phyloP scores from a whole-genome alignment of 1,140 invertebrate species.

The Aphaenogaster ashmeadi region DNA sequence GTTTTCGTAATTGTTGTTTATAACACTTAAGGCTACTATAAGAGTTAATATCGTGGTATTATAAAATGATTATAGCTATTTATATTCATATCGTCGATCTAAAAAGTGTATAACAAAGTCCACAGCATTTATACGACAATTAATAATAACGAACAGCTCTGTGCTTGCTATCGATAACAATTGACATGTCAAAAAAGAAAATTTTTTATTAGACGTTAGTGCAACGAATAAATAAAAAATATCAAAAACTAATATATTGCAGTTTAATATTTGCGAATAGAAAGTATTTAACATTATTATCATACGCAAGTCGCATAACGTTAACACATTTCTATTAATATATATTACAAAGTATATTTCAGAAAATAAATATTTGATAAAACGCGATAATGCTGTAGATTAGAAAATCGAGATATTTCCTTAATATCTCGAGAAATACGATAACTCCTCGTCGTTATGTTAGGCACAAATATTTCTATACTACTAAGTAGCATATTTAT shows the following conservation, averaged over 20 bases:
- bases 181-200: conserved; percentile 11
- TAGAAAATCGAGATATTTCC: conserved; percentile 30
- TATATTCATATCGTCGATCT: conserved; percentile 28
- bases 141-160: conserved; percentile 12
- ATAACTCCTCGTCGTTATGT: conserved; percentile 5
- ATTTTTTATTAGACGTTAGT: conserved; percentile 5
- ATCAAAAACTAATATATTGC: not conserved
- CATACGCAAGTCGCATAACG: not conserved
- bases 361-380: conserved; percentile 25
- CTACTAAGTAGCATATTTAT: conserved; percentile 47
- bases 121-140: conserved; percentile 39
- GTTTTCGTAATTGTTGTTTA: conserved; percentile 25
- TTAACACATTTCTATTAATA: conserved; percentile 7
- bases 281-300: conserved; percentile 18
- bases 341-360: conserved; percentile 21
- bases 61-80: conserved; percentile 27
- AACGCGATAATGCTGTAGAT: conserved; percentile 10
- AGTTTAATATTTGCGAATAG: not conserved
- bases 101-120: conserved; percentile 44
- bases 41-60: conserved; percentile 41
- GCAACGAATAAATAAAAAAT: conserved; percentile 33
- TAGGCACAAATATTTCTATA: conserved; percentile 62
- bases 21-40: conserved; percentile 50
- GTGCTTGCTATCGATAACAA: conserved; percentile 27
- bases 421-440: conserved; percentile 18